Conservation (phyloP, 2,888 invertebrate species). For the Zonitis immaculata region DNA sequence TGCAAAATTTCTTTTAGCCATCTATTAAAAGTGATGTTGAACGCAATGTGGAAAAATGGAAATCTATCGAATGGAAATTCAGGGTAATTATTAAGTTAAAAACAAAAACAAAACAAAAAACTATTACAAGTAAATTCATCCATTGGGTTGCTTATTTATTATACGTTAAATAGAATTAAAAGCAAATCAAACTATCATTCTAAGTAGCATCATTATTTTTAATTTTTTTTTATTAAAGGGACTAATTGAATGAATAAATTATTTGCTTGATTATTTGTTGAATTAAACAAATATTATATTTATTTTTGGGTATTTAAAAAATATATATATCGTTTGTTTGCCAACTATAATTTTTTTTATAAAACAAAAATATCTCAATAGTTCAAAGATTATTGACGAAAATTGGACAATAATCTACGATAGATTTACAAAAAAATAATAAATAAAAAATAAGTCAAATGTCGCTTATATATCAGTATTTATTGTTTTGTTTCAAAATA, state of each 20-base stretch:
- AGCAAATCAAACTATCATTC: background rate
- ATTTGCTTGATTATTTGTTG: too few species aligned
- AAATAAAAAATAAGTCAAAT: background rate
- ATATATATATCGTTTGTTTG: too few species aligned
- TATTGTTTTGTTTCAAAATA: background rate
- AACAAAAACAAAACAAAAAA: background rate
- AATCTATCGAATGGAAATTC: slow-evolving; percentile 64
- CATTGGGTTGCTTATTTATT: background rate
- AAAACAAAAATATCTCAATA: background rate
- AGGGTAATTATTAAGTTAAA: slow-evolving; percentile 51
- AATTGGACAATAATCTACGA: background rate
- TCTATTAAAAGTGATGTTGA: slow-evolving; percentile 52
- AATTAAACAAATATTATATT: too few species aligned
- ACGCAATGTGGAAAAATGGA: slow-evolving; percentile 54
- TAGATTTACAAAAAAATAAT: background rate
- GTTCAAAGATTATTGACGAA: background rate
- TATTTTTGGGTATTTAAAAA: too few species aligned
- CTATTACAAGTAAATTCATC: background rate
- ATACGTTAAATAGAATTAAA: background rate
- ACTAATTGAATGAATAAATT: too few species aligned
- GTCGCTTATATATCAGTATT: background rate
- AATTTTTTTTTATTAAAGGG: too few species aligned
- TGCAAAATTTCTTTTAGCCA: slow-evolving; percentile 47
- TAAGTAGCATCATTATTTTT: background rate
- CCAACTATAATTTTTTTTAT: background rate